Evolutionary conservation across 2,113 vertebrate genomes (phyloP), one percentile per base, ranked within the genome.

Genomic region (Muntiacus reevesi): DNA sequence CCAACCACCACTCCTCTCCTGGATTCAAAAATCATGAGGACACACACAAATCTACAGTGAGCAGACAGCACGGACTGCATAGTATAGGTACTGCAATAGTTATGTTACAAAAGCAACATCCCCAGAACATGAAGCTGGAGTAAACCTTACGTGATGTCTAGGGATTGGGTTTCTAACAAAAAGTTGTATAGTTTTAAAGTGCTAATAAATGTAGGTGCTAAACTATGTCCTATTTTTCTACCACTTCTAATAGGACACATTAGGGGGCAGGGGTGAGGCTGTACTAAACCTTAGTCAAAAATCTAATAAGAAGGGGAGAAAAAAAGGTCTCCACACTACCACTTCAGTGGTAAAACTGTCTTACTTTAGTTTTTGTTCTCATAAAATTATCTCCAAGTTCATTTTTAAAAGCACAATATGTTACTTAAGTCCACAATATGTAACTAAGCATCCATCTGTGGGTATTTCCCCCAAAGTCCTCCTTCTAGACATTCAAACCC

Each of bases 301-400:
- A 89, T 82, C 67, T 95, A 92, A 60, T 9, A 33, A 30, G 47
- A 33, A n/a, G 40, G 2, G 27, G 43, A 45, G 27, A 2, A 54
- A 11, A 57, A 74, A 64, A 88, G 60, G 79, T 91, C 23, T 78
- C 50, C 81, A 83, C 84, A 90, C 67, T 76, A 57, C 82, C 25
- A 89, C 36, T 43, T 89, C 27, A 96, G 55, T 60, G 85, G 52
- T 78, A 82, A 91, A 91, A 64, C 3, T 90, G 50, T 33, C 88
- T 74, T 74, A 43, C 36, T 74, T 90, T 23, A 54, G 27, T 89
- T 78, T 83, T 71, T 45, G 84, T 47, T 25, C 67, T 33, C 7
- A 33, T 52, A 59, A 95, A 97, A 96, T 36, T 83, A 97, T 84
- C 55, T 96, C 71, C 83, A 84, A 67, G 55, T 81, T 74, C 67